Evolutionary conservation across 2,797 vertebrate genomes (phyloP), one percentile per base, ranked within the genome.

Genomic region (Lateolabrax maculatus): DNA sequence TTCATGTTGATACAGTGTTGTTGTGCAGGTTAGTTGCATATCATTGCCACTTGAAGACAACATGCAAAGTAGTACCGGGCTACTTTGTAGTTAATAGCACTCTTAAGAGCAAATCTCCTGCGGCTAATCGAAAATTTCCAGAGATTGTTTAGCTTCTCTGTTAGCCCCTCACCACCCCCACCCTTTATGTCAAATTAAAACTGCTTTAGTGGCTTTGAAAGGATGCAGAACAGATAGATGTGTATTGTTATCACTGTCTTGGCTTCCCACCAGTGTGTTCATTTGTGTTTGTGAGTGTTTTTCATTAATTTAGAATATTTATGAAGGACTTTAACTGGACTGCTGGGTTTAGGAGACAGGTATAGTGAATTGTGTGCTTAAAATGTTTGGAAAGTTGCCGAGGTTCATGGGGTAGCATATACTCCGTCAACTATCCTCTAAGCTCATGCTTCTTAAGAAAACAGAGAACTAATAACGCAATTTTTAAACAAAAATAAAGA

Each of bases 321-420:
- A 51, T 60, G 2, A 19, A 43, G 10, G 53, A 37, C 31, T 55
- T 23, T n/a, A n/a, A n/a, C n/a, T n/a, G n/a, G n/a, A n/a, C n/a
- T n/a, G n/a, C n/a, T n/a, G n/a, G n/a, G n/a, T n/a, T n/a, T n/a
- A n/a, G n/a, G n/a, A n/a, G n/a, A n/a, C 6, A 55, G 27, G 25
- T 49, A 12, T 43, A 37, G n/a, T 52, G 34, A 52, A 10, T 36
- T 37, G 18, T 71, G 48, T 71, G 9, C 34, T 7, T 39, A 25
- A 72, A 16, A 67, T 31, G 16, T 77, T 49, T 66, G 44, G 71
- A 71, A 41, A 60, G 48, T 19, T 66, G 61, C 23, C 58, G 29
- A n/a, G 6, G 8, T 48, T 56, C 55, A 37, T 39, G 4, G 66
- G 9, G 15, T 7, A 51, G 11, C 1, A 15, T 23, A 55, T 25